These are phyloP conservation scores for Polydrusus tereticollis DNA, from an alignment of 2,888 invertebrate genomes.

Conservation along the genomic window DNA sequence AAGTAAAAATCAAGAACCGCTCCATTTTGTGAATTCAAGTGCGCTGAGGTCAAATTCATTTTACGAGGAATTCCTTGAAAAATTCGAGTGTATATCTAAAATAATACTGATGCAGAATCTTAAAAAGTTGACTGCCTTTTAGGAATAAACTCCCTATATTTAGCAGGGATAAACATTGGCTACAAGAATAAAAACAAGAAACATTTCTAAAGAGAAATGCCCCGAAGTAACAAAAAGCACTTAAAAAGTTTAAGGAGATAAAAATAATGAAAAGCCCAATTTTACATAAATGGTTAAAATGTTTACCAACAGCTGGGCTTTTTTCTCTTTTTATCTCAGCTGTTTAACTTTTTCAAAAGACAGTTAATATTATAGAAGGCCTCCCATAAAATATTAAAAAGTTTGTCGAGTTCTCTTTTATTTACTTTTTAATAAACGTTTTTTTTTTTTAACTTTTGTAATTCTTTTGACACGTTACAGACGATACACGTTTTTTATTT, in stretches of 20 bases:
- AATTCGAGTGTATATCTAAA: neutral
- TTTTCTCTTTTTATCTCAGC: neutral
- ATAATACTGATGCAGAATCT: too few relatives aligned
- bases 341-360: neutral
- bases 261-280: neutral
- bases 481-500: neutral
- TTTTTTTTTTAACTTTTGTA: too few relatives aligned
- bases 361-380: neutral
- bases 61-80: neutral
- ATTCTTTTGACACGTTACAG: neutral
- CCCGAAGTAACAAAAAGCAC: neutral
- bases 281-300: neutral
- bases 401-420: neutral
- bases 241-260: neutral
- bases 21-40: neutral
- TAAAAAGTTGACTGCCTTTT: too few relatives aligned
- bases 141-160: too few relatives aligned
- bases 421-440: neutral
- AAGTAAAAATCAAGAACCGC: neutral
- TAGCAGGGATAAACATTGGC: too few relatives aligned
- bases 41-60: neutral
- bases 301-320: neutral
- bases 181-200: too few relatives aligned
- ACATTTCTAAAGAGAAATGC: neutral
- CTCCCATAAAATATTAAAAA: neutral